phyloP scores from a whole-genome alignment of 2,797 vertebrate species.

The Scleropages formosus region DNA sequence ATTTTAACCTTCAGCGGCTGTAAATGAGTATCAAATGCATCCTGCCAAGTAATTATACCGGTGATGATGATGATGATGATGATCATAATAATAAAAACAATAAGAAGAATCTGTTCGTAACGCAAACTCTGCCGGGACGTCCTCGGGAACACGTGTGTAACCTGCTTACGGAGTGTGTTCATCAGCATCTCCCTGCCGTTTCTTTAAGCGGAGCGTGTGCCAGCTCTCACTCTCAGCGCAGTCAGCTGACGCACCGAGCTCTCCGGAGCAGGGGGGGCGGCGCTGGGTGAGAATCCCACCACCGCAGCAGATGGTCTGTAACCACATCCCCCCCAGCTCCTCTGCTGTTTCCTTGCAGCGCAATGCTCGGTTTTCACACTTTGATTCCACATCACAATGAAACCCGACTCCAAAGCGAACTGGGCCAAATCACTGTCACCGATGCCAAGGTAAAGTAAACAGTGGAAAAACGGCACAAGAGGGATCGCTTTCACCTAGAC shows the following conservation, averaged over 20 bases:
- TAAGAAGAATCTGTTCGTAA: too few species aligned
- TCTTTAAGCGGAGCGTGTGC: not conserved
- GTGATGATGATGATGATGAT: too few species aligned
- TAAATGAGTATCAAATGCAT: too few species aligned
- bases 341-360: not conserved
- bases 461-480: not conserved
- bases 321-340: constrained; percentile 14
- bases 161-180: not conserved
- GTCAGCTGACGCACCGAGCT: not conserved
- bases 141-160: too few species aligned
- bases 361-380: not conserved
- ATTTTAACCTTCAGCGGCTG: too few species aligned
- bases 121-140: too few species aligned
- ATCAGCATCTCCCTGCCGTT: not conserved
- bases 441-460: not conserved
- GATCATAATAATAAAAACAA: too few species aligned
- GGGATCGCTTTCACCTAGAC: not conserved
- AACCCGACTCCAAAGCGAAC: not conserved
- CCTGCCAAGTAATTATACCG: too few species aligned
- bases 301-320: constrained; percentile 22
- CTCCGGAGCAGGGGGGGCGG: too few species aligned
- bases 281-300: constrained; percentile 5
- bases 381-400: not conserved
- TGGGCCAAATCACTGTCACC: not conserved
- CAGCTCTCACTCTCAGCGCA: not conserved